phyloP scores from a whole-genome alignment of 2,113 vertebrate genomes.

The Hippocampus guttulatus region DNA sequence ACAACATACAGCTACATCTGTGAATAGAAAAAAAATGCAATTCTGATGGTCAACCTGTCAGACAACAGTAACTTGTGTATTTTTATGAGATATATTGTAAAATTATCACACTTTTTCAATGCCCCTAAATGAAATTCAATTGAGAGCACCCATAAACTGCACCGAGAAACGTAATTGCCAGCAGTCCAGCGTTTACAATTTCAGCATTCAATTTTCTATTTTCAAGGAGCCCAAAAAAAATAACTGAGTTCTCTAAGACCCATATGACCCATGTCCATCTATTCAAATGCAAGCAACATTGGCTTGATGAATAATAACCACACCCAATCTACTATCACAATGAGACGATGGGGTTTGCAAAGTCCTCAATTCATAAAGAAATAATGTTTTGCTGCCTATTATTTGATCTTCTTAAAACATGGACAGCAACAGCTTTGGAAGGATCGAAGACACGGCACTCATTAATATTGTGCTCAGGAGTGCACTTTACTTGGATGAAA shows the following conservation, averaged over 20 bases:
- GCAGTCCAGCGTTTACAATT: neutral
- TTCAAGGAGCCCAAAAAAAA: neutral
- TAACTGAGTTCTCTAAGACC: neutral
- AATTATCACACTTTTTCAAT: neutral
- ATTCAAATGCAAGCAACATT: slow-evolving; percentile 21
- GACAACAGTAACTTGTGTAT: neutral
- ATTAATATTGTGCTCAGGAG: slow-evolving; percentile 48
- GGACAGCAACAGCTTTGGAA: neutral
- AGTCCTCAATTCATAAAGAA: slow-evolving; percentile 44
- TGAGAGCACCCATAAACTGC: neutral
- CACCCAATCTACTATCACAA: neutral
- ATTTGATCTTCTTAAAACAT: slow-evolving; percentile 11
- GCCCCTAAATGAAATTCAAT: neutral
- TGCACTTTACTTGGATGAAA: slow-evolving; percentile 56
- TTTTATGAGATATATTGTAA: neutral
- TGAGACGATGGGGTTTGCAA: slow-evolving; percentile 21
- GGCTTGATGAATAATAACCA: neutral
- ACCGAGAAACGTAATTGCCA: neutral
- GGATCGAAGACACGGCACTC: slow-evolving; percentile 47
- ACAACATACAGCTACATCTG: neutral
- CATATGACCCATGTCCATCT: neutral
- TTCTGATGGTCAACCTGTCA: neutral
- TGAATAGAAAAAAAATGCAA: neutral
- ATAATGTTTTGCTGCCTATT: slow-evolving; percentile 19
- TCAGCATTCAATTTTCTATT: neutral